A percentile compares a stretch with the other conserved stretches of the same genome.
These are phyloP conservation scores for Agonopterix heracliana DNA, from an alignment of 2,888 invertebrate species.

Conservation along the genomic window DNA sequence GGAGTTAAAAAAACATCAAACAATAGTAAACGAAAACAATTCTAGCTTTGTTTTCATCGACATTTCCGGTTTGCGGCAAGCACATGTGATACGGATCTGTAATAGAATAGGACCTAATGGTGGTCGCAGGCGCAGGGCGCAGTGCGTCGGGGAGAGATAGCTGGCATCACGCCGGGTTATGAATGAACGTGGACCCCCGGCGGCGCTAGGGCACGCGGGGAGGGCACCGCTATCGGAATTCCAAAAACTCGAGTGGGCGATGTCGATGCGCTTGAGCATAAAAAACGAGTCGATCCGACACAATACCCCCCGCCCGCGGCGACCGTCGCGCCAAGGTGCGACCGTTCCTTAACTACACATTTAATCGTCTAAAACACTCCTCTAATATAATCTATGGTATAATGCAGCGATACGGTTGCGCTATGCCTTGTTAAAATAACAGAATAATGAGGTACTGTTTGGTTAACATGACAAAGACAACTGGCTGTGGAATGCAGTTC, in stretches of 20 bases:
- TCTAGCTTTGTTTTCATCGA: conserved; percentile 51
- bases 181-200: conserved; percentile 66
- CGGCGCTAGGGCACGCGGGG: conserved; percentile 18
- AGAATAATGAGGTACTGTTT: conserved; percentile 66
- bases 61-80: conserved; percentile 42
- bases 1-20: conserved; percentile 51
- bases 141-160: conserved; percentile 22
- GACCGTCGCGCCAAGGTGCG: conserved; percentile 33
- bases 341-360: conserved; percentile 22
- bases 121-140: conserved; percentile 15
- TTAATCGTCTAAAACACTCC: conserved; percentile 18
- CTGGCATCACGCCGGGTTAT: conserved; percentile 60
- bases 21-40: conserved; percentile 48
- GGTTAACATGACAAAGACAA: conserved; percentile 68
- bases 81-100: conserved; percentile 9
- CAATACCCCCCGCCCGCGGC: conserved; percentile 37
- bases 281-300: conserved; percentile 53
- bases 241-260: conserved; percentile 70
- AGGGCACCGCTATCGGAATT: conserved; percentile 46
- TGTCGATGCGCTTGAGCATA: conserved; percentile 45
- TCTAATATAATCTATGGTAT: conserved; percentile 1
- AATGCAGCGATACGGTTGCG: conserved; percentile 14
- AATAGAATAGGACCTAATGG: conserved; percentile 21
- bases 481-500: conserved; percentile 53
- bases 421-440: conserved; percentile 69